phyloP scores from a whole-genome alignment of 2,888 invertebrate species.

The Pinctada fucata region DNA sequence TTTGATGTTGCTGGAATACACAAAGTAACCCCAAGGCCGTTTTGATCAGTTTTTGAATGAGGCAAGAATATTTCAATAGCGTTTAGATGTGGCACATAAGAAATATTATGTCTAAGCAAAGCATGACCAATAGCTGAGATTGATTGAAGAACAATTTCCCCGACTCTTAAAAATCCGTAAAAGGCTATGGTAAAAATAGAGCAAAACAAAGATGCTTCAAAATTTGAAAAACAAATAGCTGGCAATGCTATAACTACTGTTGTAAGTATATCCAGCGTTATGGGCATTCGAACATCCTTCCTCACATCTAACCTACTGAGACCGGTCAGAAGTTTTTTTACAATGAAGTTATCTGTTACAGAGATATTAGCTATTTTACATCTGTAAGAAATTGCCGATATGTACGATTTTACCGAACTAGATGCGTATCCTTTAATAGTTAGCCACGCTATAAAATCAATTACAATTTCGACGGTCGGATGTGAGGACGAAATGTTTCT shows the following conservation, averaged over 20 bases:
- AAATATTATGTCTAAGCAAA: background rate
- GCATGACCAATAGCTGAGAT: background rate
- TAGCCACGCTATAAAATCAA: background rate
- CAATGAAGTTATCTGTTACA: background rate
- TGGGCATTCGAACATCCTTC: background rate
- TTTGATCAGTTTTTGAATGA: constrained; percentile 13
- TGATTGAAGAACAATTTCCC: background rate
- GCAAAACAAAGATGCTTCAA: background rate
- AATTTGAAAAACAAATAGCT: constrained; percentile 1
- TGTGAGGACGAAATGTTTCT: background rate
- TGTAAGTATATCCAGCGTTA: background rate
- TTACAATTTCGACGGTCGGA: background rate
- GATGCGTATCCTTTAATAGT: background rate
- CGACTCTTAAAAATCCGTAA: background rate
- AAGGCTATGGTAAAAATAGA: background rate
- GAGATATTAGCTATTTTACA: background rate
- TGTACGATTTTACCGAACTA: background rate
- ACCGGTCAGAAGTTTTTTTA: constrained; percentile 5
- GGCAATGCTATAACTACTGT: background rate
- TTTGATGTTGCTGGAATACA: no score
- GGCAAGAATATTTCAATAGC: background rate
- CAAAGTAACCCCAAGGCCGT: no score
- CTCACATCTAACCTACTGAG: background rate
- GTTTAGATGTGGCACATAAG: background rate
- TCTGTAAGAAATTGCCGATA: constrained; percentile 1